Evolutionary conservation across 2,888 invertebrate genomes (phyloP).

Genomic region (Aethes cnicana): DNA sequence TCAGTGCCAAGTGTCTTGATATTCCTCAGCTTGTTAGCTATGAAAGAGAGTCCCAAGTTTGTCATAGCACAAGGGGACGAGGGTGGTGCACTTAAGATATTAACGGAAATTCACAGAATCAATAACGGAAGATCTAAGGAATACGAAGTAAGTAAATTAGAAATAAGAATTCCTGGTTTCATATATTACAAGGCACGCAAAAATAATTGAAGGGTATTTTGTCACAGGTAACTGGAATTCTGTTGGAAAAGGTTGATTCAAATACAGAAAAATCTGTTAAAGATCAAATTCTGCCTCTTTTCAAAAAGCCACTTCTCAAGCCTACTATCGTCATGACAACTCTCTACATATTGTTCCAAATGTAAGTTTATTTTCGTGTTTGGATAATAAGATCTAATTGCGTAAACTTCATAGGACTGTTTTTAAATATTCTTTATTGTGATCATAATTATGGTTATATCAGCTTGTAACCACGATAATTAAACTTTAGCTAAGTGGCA

Average conservation of each 20-base stretch:
- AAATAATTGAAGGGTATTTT: background rate
- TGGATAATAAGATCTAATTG: too few relatives aligned
- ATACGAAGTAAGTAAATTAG: too few relatives aligned
- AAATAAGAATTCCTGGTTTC: too few relatives aligned
- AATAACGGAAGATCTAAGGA: conserved; percentile 45
- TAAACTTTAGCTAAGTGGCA: background rate
- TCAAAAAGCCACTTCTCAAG: conserved; percentile 74
- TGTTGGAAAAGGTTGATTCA: conserved; percentile 48
- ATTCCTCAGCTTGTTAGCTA: conserved; percentile 74
- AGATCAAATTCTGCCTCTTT: conserved; percentile 75
- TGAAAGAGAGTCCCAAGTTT: conserved; percentile 91
- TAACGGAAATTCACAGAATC: conserved; percentile 53
- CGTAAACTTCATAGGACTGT: too few relatives aligned
- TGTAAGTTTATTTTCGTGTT: too few relatives aligned
- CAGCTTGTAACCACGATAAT: too few relatives aligned
- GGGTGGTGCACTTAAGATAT: conserved; percentile 75
- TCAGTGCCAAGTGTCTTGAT: conserved; percentile 84
- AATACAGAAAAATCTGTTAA: conserved; percentile 44
- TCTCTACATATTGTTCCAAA: conserved; percentile 78
- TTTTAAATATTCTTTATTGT: too few relatives aligned
- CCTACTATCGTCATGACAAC: conserved; percentile 71
- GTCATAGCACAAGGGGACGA: conserved; percentile 81
- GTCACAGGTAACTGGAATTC: conserved; percentile 51
- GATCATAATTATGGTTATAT: too few relatives aligned
- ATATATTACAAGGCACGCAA: too few relatives aligned